Conservation (phyloP, 2,888 invertebrate genomes). For the Crossocerus cetratus region DNA sequence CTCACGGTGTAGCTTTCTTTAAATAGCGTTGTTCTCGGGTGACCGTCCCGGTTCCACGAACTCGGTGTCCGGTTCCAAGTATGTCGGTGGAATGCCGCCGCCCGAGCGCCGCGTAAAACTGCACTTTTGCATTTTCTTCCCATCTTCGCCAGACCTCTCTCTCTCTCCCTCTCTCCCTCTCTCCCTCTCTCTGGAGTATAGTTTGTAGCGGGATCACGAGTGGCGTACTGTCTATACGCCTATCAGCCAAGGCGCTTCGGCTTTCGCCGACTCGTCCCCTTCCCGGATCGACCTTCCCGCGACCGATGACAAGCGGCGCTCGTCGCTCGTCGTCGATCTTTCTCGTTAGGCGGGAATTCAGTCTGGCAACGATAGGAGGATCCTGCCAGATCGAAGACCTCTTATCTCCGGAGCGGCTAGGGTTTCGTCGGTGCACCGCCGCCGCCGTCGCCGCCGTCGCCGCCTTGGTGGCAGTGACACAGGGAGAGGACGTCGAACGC, state of each 20-base stretch:
- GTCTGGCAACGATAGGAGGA: conserved; percentile 26
- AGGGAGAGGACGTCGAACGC: conserved; percentile 7
- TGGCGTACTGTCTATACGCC: conserved; percentile 9
- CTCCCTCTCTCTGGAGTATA: too few species aligned
- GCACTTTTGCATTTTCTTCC: conserved; percentile 46
- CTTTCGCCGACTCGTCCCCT: conserved; percentile 52
- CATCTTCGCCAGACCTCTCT: conserved; percentile 1
- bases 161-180: background rate
- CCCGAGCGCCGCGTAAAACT: conserved; percentile 38
- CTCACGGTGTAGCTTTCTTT: conserved; percentile 57
- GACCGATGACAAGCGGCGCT: conserved; percentile 19
- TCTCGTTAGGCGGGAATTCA: conserved; percentile 33
- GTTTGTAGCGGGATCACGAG: background rate
- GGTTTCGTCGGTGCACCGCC: conserved; percentile 15
- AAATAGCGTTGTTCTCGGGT: conserved; percentile 64
- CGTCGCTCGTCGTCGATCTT: conserved; percentile 25
- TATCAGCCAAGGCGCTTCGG: conserved; percentile 46
- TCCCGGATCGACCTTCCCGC: conserved; percentile 32
- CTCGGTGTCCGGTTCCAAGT: conserved; percentile 65
- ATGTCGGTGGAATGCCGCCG: conserved; percentile 58
- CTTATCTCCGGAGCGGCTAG: conserved; percentile 52
- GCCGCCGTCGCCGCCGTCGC: background rate
- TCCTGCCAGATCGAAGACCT: conserved; percentile 49
- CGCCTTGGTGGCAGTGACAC: background rate
- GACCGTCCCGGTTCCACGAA: conserved; percentile 65